Conservation (phyloP, 2,113 vertebrate genomes). For the Columbina picui region DNA sequence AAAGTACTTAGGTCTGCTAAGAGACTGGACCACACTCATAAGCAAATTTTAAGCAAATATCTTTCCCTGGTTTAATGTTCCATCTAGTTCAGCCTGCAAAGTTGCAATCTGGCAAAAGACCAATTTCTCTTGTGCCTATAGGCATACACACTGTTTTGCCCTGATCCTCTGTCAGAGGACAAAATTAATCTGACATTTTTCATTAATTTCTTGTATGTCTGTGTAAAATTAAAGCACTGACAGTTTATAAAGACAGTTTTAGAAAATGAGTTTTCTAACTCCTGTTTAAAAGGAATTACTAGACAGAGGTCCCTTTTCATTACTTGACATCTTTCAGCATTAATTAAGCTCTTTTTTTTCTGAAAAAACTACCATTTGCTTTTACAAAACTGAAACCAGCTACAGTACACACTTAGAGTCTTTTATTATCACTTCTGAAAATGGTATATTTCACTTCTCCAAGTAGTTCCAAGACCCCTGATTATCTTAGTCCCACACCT, state of each 20-base stretch:
- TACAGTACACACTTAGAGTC: accelerated
- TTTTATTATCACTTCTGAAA: background rate
- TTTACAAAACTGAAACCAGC: background rate
- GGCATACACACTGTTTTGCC: background rate
- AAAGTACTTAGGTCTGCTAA: background rate
- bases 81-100: background rate
- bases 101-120: background rate
- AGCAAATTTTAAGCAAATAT: background rate
- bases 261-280: background rate
- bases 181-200: background rate
- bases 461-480: background rate
- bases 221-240: background rate
- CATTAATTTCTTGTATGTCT: accelerated
- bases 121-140: background rate
- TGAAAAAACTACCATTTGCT: background rate
- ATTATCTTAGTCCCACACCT: background rate
- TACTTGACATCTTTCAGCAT: background rate
- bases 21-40: background rate
- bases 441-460: background rate
- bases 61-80: background rate
- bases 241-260: background rate
- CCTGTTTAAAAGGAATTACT: background rate
- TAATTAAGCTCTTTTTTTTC: background rate
- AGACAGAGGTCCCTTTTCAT: background rate
- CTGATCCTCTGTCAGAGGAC: background rate